Percentiles rank a stretch among this genome's conserved stretches.
Evolutionary conservation across 2,888 invertebrate genomes (phyloP).

Genomic region (Spodoptera exigua): DNA sequence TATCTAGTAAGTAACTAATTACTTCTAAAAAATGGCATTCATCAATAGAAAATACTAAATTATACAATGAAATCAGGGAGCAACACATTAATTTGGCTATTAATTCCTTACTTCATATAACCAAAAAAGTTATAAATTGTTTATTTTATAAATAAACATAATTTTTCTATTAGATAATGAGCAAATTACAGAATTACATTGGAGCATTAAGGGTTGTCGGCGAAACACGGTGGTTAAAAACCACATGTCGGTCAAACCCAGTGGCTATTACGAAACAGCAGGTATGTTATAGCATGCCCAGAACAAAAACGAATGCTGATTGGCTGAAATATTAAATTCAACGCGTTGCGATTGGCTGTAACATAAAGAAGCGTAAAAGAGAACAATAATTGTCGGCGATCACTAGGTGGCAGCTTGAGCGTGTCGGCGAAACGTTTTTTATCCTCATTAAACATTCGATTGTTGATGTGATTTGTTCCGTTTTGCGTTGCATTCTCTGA

Average conservation of each 20-base stretch:
- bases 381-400: conserved; percentile 77
- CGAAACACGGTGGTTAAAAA: conserved; percentile 51
- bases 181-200: conserved; percentile 13
- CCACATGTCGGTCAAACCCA: conserved; percentile 70
- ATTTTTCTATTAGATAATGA: background rate
- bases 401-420: conserved; percentile 69
- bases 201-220: conserved; percentile 56
- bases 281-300: conserved; percentile 73
- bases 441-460: conserved; percentile 80
- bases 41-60: too few species aligned
- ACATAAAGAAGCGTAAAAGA: conserved; percentile 44
- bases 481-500: conserved; percentile 77
- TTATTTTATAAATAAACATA: background rate
- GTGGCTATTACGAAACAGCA: conserved; percentile 64
- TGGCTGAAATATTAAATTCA: conserved; percentile 44
- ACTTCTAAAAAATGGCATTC: too few species aligned
- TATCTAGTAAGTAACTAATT: too few species aligned
- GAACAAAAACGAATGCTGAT: conserved; percentile 35
- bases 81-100: too few species aligned
- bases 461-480: conserved; percentile 81
- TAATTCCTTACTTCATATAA: too few species aligned
- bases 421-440: conserved; percentile 83
- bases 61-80: too few species aligned
- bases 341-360: conserved; percentile 57
- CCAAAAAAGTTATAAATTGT: too few species aligned